A percentile compares a stretch with the other conserved stretches of the same genome.
These are phyloP conservation scores for Germaria angustata DNA, from an alignment of 2,888 invertebrate genomes.

Conservation along the genomic window DNA sequence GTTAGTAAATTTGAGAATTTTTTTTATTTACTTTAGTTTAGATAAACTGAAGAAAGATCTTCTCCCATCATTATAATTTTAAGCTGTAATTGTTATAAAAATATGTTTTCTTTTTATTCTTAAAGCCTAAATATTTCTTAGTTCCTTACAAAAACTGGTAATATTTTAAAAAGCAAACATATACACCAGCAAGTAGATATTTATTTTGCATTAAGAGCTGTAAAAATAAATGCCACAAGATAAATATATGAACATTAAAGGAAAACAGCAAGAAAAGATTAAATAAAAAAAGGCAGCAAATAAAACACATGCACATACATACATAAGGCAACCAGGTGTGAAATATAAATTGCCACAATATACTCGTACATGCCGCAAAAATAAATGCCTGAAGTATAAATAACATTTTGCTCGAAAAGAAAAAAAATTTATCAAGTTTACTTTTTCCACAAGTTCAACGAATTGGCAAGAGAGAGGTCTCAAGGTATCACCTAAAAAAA, in stretches of 20 bases:
- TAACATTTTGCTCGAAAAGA: constrained; percentile 25
- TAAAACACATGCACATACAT: neutral
- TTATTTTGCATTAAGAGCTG: constrained; percentile 7
- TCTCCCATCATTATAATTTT: too few species aligned
- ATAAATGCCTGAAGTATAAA: constrained; percentile 35
- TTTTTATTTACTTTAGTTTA: too few species aligned
- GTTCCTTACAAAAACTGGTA: neutral
- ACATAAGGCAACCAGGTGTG: constrained; percentile 73
- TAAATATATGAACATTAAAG: constrained; percentile 15
- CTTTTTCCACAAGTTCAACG: neutral
- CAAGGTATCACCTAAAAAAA: neutral
- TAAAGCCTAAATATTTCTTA: neutral
- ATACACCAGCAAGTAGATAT: neutral
- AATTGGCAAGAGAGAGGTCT: neutral
- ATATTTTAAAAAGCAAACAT: constrained; percentile 12
- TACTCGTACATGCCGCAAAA: neutral
- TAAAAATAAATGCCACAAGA: constrained; percentile 18
- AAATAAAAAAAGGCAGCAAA: neutral
- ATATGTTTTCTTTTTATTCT: neutral
- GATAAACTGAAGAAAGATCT: too few species aligned
- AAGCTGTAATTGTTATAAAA: too few species aligned
- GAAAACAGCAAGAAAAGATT: neutral
- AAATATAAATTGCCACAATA: constrained; percentile 72
- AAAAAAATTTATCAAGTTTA: constrained; percentile 23
- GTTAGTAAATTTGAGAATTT: too few species aligned